phyloP scores from a whole-genome alignment of 1,140 invertebrate species.

The Rhopalosiphum maidis region DNA sequence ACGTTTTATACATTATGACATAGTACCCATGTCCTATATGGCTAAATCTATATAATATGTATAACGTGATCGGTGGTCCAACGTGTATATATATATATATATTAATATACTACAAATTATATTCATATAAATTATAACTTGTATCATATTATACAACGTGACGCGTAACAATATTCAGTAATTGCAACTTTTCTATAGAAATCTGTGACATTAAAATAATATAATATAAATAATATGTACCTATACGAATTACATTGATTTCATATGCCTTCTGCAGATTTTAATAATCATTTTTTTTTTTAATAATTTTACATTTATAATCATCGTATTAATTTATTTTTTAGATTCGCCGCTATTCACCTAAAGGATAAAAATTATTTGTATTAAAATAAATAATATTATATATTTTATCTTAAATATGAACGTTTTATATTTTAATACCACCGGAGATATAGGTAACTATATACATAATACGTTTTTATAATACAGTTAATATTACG shows the following conservation, averaged over 20 bases:
- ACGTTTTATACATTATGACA: background rate
- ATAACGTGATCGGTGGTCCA: background rate
- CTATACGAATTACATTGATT: background rate
- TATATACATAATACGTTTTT: background rate
- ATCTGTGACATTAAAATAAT: background rate
- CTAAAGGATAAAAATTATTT: background rate
- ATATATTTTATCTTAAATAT: background rate
- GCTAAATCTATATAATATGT: background rate
- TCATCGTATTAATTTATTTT: background rate
- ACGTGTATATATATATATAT: background rate
- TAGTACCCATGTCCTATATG: background rate
- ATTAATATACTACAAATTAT: background rate
- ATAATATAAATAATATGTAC: background rate
- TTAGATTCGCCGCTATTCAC: background rate
- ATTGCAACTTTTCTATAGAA: background rate
- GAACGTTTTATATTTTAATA: constrained; percentile 1
- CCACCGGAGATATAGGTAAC: background rate
- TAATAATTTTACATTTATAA: background rate
- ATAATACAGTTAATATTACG: background rate
- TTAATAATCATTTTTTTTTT: background rate
- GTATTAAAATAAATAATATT: background rate
- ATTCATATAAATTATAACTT: background rate
- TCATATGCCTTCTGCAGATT: background rate
- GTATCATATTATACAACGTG: background rate
- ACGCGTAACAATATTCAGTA: background rate